These are phyloP conservation scores for Polyploca ridens DNA, from an alignment of 2,888 invertebrate genomes.

Conservation along the genomic window DNA sequence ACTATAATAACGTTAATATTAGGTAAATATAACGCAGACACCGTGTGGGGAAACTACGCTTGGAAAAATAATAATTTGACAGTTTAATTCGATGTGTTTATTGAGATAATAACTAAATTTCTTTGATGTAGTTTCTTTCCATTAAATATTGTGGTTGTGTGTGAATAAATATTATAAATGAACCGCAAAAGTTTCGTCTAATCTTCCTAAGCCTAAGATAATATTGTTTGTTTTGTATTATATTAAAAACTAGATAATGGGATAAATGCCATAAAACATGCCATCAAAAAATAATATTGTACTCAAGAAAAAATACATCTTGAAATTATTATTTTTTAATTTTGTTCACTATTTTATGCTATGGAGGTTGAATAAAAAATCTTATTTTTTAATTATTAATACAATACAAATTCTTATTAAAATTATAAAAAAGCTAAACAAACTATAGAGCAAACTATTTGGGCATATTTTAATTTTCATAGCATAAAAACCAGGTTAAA, in stretches of 20 bases:
- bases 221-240: conserved; percentile 22
- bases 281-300: conserved; percentile 21
- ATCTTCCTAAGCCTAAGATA: conserved; percentile 30
- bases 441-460: too few species aligned
- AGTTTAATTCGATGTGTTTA: conserved; percentile 73
- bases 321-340: not conserved
- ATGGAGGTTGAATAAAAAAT: not conserved
- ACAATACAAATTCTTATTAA: not conserved
- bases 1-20: conserved; percentile 32
- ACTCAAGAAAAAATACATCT: not conserved
- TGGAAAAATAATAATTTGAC: conserved; percentile 77
- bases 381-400: not conserved
- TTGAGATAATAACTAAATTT: conserved; percentile 60
- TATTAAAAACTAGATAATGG: conserved; percentile 31
- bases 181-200: conserved; percentile 33
- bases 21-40: conserved; percentile 64
- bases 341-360: not conserved
- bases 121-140: conserved; percentile 80
- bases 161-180: conserved; percentile 46
- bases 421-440: too few species aligned
- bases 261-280: conserved; percentile 34
- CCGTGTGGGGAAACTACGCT: conserved; percentile 85
- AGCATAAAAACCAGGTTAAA: not conserved
- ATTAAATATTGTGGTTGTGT: conserved; percentile 60
- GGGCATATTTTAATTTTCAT: not conserved